phyloP scores from a whole-genome alignment of 2,888 invertebrate genomes.

The Eucera pruinosa region DNA sequence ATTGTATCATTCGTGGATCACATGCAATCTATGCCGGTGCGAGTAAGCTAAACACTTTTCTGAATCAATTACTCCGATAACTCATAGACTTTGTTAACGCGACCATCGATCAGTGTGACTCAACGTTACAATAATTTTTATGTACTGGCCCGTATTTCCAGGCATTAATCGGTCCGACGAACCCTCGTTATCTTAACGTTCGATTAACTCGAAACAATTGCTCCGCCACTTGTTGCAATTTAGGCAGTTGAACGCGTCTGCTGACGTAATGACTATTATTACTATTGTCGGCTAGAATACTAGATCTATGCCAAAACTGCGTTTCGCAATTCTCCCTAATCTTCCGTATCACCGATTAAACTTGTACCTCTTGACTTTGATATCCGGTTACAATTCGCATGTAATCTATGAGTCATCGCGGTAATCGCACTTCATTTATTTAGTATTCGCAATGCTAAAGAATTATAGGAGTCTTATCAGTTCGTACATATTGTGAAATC shows the following conservation, averaged over 20 bases:
- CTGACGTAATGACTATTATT: conserved; percentile 74
- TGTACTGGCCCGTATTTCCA: conserved; percentile 9
- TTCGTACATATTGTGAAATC: no score
- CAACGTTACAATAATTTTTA: conserved; percentile 39
- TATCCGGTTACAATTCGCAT: background rate
- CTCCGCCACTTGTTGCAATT: conserved; percentile 76
- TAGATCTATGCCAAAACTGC: conserved; percentile 39
- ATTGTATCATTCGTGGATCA: no score
- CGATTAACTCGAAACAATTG: conserved; percentile 78
- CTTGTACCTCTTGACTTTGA: no score
- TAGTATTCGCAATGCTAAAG: background rate
- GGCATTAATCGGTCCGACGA: conserved; percentile 44
- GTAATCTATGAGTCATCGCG: conserved; percentile 10
- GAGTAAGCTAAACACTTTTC: no score
- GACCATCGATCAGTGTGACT: conserved; percentile 24
- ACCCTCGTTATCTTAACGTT: conserved; percentile 69
- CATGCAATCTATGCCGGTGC: no score
- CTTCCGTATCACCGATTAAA: background rate
- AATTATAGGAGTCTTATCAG: no score
- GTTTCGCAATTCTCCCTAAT: conserved; percentile 4
- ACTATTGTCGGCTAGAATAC: conserved; percentile 44
- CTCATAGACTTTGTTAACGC: background rate
- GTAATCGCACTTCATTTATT: background rate
- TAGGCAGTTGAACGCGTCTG: conserved; percentile 65
- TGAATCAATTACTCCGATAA: conserved; percentile 9